These are phyloP conservation scores for Peromyscus eremicus DNA, from an alignment of 2,797 vertebrate species.

Conservation along the genomic window DNA sequence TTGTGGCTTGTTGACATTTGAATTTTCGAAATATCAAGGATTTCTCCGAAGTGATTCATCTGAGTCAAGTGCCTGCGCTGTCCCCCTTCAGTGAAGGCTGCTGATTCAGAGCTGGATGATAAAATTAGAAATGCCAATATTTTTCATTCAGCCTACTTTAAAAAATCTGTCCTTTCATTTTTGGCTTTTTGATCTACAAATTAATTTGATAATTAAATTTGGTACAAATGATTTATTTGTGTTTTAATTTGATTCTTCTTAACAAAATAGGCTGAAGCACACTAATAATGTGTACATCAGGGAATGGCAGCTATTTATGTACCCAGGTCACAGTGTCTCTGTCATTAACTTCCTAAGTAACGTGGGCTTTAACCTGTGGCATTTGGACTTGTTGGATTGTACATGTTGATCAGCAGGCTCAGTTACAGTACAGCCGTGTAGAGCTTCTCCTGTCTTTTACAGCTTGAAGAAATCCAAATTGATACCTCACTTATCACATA, in stretches of 20 bases:
- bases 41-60: constrained; percentile 71
- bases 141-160: constrained; percentile 56
- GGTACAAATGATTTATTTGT: constrained; percentile 33
- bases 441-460: not conserved
- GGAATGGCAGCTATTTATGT: not conserved
- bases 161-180: constrained; percentile 62
- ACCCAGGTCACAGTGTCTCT: not conserved
- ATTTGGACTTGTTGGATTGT: not conserved
- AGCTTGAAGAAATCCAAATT: not conserved
- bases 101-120: constrained; percentile 58
- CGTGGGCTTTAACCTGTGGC: not conserved
- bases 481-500: not conserved
- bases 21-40: constrained; percentile 76
- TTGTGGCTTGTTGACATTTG: constrained; percentile 70
- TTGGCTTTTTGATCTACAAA: constrained; percentile 45
- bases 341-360: not conserved
- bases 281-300: not conserved
- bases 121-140: constrained; percentile 68
- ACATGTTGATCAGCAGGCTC: not conserved
- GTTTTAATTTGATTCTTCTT: constrained; percentile 56
- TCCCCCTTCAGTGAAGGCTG: not conserved
- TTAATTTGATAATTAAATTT: constrained; percentile 55
- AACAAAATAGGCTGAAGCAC: not conserved
- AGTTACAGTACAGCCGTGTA: not conserved
- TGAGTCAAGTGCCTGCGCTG: constrained; percentile 9